A percentile compares a stretch with the other conserved stretches of the same genome.
These are phyloP conservation scores for Mercenaria mercenaria DNA, from an alignment of 1,140 invertebrate genomes.

Conservation along the genomic window DNA sequence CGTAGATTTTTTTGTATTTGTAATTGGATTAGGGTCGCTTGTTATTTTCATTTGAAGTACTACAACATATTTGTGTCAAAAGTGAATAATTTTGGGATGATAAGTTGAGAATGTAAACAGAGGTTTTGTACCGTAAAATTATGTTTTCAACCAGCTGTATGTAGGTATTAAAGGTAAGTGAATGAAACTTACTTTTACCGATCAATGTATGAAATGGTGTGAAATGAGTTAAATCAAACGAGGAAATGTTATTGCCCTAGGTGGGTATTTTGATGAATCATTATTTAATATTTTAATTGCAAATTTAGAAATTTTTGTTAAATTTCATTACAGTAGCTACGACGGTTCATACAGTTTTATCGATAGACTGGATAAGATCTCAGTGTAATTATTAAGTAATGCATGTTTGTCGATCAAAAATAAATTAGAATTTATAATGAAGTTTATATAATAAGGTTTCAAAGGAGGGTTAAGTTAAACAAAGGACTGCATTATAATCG, in stretches of 20 bases:
- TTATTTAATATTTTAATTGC: not conserved
- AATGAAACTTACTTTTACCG: not conserved
- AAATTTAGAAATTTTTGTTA: not conserved
- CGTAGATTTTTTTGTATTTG: not conserved
- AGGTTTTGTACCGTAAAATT: slow-evolving; percentile 21
- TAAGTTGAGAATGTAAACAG: not conserved
- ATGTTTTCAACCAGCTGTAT: not conserved
- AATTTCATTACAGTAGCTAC: not conserved
- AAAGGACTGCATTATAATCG: too few relatives aligned
- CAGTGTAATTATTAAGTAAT: too few relatives aligned
- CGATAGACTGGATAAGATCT: too few relatives aligned
- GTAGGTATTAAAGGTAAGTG: not conserved
- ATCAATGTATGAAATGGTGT: slow-evolving; percentile 13
- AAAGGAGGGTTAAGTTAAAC: too few relatives aligned
- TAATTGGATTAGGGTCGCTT: not conserved
- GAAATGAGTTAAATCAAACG: not conserved
- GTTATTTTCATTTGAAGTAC: not conserved
- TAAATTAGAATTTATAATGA: too few relatives aligned
- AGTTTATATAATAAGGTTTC: too few relatives aligned
- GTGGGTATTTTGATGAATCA: not conserved
- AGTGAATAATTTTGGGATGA: slow-evolving; percentile 33
- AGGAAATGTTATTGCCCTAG: slow-evolving; percentile 1
- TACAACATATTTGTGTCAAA: slow-evolving; percentile 10
- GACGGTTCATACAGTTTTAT: too few relatives aligned
- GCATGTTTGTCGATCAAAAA: too few relatives aligned